These are phyloP conservation scores for Rotaria magnacalcarata DNA, from an alignment of 2,888 invertebrate genomes.

Conservation along the genomic window DNA sequence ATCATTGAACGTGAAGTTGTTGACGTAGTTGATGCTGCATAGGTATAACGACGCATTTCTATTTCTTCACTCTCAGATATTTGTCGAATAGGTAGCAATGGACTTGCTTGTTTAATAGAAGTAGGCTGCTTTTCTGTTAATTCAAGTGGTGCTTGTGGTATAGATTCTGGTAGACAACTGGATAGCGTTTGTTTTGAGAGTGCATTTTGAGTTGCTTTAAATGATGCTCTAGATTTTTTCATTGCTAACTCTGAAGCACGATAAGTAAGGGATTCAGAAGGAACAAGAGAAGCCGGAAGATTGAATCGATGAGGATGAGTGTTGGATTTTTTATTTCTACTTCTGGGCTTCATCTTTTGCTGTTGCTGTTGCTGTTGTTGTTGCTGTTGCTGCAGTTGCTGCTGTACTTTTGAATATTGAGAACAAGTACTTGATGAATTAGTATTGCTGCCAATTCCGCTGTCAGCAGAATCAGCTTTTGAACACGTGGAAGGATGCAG, in stretches of 20 bases:
- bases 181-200: not conserved
- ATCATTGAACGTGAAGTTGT: not conserved
- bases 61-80: not conserved
- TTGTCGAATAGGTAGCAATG: not conserved
- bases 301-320: not conserved
- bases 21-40: not conserved
- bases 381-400: not conserved
- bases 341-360: not conserved
- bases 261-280: not conserved
- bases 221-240: not conserved
- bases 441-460: not conserved
- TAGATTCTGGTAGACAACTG: not conserved
- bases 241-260: not conserved
- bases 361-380: not conserved
- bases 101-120: not conserved
- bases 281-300: not conserved
- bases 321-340: not conserved
- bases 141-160: not conserved
- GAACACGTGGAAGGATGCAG: not conserved
- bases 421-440: slow-evolving; percentile 3
- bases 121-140: not conserved
- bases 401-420: not conserved
- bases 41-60: not conserved
- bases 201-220: not conserved
- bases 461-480: not conserved